Evolutionary conservation across 2,888 invertebrate genomes (phyloP).

Genomic region (Noctua janthe): DNA sequence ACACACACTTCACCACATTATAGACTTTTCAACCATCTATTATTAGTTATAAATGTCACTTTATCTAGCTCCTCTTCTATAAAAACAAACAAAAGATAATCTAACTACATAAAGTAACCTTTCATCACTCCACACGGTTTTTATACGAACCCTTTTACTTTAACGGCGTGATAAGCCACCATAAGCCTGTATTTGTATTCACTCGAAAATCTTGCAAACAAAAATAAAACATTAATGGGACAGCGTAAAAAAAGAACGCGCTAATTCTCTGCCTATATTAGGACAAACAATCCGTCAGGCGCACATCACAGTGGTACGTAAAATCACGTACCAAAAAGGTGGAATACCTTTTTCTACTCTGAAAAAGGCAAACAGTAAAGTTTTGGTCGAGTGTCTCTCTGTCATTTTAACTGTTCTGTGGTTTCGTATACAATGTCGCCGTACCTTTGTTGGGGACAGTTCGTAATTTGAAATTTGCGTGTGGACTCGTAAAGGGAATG

Average conservation of each 20-base stretch:
- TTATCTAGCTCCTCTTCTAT: not conserved
- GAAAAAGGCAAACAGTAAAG: conserved; percentile 68
- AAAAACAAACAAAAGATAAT: conserved; percentile 21
- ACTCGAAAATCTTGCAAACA: conserved; percentile 61
- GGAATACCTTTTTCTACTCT: conserved; percentile 30
- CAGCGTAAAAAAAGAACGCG: conserved; percentile 50
- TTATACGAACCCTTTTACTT: conserved; percentile 49
- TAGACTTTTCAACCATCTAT: not conserved
- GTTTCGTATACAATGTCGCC: conserved; percentile 66
- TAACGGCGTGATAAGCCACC: conserved; percentile 55
- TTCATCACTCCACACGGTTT: conserved; percentile 29
- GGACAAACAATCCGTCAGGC: conserved; percentile 44
- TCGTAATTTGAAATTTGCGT: conserved; percentile 77
- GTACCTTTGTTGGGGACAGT: conserved; percentile 68
- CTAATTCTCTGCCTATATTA: conserved; percentile 56
- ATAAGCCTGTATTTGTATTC: conserved; percentile 57
- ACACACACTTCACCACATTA: not conserved
- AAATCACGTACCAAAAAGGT: conserved; percentile 61
- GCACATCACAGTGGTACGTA: conserved; percentile 45
- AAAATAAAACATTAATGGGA: conserved; percentile 63
- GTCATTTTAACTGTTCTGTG: conserved; percentile 72
- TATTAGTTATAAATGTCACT: not conserved
- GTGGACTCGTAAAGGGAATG: conserved; percentile 69
- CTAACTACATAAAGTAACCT: conserved; percentile 27
- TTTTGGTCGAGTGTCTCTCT: conserved; percentile 69